A percentile compares a stretch with the other conserved stretches of the same genome.
These are phyloP conservation scores for Mionectes macconnelli DNA, from an alignment of 2,113 vertebrate species.

Conservation along the genomic window DNA sequence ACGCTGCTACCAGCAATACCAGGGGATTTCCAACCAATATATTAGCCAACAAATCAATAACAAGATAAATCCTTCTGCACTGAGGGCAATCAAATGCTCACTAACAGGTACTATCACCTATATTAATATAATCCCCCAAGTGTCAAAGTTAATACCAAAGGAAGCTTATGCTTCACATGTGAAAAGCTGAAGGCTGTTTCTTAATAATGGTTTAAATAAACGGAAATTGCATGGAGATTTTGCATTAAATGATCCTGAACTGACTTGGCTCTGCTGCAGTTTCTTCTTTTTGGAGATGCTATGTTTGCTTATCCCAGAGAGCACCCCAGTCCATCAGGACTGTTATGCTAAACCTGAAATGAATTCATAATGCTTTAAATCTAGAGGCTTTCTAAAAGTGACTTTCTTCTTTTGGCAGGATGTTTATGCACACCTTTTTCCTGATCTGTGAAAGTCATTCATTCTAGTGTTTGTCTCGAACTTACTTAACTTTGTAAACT, in stretches of 20 bases:
- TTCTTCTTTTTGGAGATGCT: not conserved
- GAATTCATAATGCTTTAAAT: not conserved
- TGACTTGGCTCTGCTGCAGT: constrained; percentile 33
- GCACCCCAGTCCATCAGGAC: not conserved
- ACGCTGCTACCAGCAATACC: constrained; percentile 66
- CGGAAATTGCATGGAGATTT: constrained; percentile 79
- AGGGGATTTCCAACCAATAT: constrained; percentile 82
- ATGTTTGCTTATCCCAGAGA: constrained; percentile 2
- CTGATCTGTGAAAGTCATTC: not conserved
- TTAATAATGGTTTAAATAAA: constrained; percentile 87
- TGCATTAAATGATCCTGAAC: constrained; percentile 71
- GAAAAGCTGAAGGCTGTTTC: constrained; percentile 75
- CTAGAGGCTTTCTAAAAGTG: not conserved
- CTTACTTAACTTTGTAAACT: not conserved
- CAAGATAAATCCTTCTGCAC: constrained; percentile 80
- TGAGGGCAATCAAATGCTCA: constrained; percentile 79
- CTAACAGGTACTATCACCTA: constrained; percentile 78
- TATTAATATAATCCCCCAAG: constrained; percentile 85
- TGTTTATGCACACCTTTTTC: not conserved
- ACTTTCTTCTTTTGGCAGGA: not conserved
- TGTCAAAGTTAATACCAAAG: constrained; percentile 82
- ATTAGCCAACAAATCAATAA: constrained; percentile 89
- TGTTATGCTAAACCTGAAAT: not conserved
- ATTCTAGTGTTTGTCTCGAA: not conserved
- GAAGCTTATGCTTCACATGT: constrained; percentile 70